Evolutionary conservation across 2,797 vertebrate genomes (phyloP), one percentile per base, ranked within the genome.

Genomic region (Anas acuta): DNA sequence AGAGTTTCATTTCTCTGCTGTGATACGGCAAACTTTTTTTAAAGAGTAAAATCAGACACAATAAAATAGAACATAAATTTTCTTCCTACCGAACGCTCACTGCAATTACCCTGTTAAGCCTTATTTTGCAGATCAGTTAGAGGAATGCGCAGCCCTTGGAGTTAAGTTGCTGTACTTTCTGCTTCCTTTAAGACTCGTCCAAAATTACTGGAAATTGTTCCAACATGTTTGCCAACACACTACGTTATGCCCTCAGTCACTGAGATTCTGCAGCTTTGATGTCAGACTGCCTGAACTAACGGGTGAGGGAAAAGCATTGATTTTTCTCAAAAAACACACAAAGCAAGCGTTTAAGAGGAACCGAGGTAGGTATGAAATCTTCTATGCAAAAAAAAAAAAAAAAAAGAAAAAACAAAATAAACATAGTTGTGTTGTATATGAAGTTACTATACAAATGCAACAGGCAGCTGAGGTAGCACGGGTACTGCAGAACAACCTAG

Each of bases 201-300:
- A 74, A 83, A 92, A 85, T 87, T 61, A 80, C 69, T 89, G 78
- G 62, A 95, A 93, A 90, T 72, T 67, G 65, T 93, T 92, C 86
- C 90, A 90, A 32, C 7, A 4, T 2, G 14, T 82, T 84, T 92
- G 90, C 84, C 72, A 92, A 56, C 0, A 6, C 43, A 32, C 64
- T 51, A 33, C 6, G 39, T 32, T 83, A 61, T 71, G 54, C 23
- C 41, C 86, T 65, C 41, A 74, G 49, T 85, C 84, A 79, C 32
- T 56, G 43, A 84, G 33, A 79, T 13, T 28, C 60, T 58, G 53
- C 57, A 82, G 87, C 64, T 74, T 84, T 76, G 67, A 84, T 74
- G 51, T 28, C 11, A 78, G 17, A 73, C 43, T 53, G 30, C 28
- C 61, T 45, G 33, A 75, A 60, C 9, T 21, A n/a, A 75, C 3